A percentile compares a stretch with the other conserved stretches of the same genome.
These are phyloP conservation scores for Paramuricea clavata DNA, from an alignment of 92 coral and sea anemone genomes.

Conservation along the genomic window DNA sequence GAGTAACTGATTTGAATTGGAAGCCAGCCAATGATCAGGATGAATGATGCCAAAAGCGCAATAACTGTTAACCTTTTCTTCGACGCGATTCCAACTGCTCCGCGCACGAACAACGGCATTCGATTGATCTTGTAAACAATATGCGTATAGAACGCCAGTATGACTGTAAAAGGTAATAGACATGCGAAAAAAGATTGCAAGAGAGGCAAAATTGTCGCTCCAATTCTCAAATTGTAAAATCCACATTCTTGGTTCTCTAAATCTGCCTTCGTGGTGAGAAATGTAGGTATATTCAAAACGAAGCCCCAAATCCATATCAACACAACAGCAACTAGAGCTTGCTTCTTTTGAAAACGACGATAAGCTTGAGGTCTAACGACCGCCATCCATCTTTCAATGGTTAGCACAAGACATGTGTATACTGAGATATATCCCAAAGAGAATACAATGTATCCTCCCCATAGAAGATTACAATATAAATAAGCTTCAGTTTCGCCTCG, in stretches of 20 bases:
- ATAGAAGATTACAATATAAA: constrained; percentile 70
- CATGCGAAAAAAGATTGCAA: constrained; percentile 75
- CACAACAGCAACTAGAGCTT: background rate
- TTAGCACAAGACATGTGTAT: constrained; percentile 72
- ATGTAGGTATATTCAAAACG: background rate
- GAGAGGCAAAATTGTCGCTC: constrained; percentile 17
- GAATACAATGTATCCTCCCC: constrained; percentile 69
- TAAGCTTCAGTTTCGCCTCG: constrained; percentile 21
- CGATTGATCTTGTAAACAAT: constrained; percentile 77
- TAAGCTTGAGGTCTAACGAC: background rate
- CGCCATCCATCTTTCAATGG: constrained; percentile 80
- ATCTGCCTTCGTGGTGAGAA: constrained; percentile 4
- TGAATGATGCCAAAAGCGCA: constrained; percentile 72
- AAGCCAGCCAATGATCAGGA: constrained; percentile 80
- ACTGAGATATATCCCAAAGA: constrained; percentile 78
- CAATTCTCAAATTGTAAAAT: background rate
- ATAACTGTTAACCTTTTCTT: constrained; percentile 77
- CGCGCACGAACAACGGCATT: constrained; percentile 9
- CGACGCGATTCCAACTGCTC: no score
- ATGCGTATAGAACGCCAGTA: constrained; percentile 74
- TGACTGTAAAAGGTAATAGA: constrained; percentile 72
- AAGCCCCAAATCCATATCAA: constrained; percentile 41
- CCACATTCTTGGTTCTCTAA: background rate
- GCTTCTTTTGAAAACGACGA: constrained; percentile 26
- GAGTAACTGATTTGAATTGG: constrained; percentile 24